Evolutionary conservation across 2,113 vertebrate species (phyloP).

Genomic region (Macquaria australasica): DNA sequence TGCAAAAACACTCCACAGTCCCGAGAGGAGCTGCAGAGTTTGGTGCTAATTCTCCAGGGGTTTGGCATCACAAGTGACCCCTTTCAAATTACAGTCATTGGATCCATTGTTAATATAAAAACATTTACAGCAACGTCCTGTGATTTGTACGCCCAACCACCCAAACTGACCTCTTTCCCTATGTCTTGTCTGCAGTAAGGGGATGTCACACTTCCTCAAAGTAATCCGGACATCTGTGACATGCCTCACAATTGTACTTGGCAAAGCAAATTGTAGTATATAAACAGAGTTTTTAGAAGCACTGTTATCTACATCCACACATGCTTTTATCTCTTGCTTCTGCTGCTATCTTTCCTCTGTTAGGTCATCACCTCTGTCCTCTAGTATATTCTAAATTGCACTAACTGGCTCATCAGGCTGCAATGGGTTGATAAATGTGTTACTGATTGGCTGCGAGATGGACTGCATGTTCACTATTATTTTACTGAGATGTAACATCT

Average conservation of each 20-base stretch:
- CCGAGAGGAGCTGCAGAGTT: background rate
- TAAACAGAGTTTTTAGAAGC: no score
- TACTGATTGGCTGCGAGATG: background rate
- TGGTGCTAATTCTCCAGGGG: background rate
- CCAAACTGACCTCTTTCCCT: background rate
- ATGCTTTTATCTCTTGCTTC: no score
- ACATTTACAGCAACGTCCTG: background rate
- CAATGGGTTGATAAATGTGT: background rate
- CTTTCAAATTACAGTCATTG: background rate
- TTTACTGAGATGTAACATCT: background rate
- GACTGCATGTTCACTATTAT: background rate
- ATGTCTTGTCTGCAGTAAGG: background rate
- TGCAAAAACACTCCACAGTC: background rate
- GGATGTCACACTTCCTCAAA: background rate
- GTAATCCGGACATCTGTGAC: background rate
- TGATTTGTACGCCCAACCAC: background rate
- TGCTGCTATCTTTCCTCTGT: no score
- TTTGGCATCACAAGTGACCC: background rate
- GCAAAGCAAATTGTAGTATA: background rate
- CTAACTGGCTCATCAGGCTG: background rate
- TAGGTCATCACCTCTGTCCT: slow-evolving; percentile 1
- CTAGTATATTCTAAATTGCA: background rate
- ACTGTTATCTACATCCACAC: no score
- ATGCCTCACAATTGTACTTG: background rate
- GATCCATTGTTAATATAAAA: background rate